Conservation (phyloP, 1,140 invertebrate genomes). For the Zaprionus inermis region DNA sequence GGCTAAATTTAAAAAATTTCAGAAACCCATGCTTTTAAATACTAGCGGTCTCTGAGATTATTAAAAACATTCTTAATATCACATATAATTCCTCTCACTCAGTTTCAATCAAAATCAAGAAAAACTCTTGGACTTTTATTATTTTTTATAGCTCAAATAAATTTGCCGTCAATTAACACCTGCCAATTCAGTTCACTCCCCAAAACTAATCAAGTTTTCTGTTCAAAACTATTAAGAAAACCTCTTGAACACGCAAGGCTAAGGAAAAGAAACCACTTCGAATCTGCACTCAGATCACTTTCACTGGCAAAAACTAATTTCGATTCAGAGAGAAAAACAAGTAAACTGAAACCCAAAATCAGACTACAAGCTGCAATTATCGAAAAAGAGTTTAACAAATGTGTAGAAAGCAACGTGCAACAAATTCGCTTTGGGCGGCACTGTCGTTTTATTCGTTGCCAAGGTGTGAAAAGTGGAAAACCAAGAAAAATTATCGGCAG, state of each 20-base stretch:
- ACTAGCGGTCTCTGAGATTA: no score
- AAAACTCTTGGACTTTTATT: not conserved
- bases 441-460: constrained; percentile 23
- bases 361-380: constrained; percentile 40
- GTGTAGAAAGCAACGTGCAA: constrained; percentile 28
- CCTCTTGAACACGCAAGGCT: not conserved
- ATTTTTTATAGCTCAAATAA: not conserved
- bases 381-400: constrained; percentile 58
- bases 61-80: no score
- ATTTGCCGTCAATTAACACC: not conserved
- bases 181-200: not conserved
- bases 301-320: constrained; percentile 35
- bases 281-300: constrained; percentile 30
- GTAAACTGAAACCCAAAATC: constrained; percentile 12
- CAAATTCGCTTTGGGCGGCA: constrained; percentile 48
- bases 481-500: constrained; percentile 72
- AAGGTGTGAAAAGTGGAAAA: constrained; percentile 73
- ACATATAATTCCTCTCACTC: no score
- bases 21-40: no score
- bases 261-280: constrained; percentile 1
- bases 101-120: not conserved
- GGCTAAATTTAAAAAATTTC: no score
- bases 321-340: constrained; percentile 1
- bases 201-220: not conserved
- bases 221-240: not conserved